Conservation (phyloP, 2,113 vertebrate genomes). For the Burhinus bistriatus region DNA sequence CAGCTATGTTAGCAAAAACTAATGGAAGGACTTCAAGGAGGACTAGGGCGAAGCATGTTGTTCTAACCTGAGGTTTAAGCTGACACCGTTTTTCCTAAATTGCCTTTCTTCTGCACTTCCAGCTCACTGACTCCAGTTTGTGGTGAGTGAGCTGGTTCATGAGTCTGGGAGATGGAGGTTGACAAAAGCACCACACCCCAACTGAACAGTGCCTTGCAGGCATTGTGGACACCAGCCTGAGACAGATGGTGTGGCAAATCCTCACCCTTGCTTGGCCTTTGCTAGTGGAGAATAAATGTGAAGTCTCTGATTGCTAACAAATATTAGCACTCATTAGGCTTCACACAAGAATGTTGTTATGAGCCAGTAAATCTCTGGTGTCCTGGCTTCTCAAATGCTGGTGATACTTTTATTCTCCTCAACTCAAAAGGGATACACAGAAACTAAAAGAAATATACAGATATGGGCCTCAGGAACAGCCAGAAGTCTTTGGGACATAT, state of each 20-base stretch:
- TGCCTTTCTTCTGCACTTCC: background rate
- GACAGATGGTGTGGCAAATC: background rate
- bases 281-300: background rate
- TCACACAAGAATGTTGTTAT: background rate
- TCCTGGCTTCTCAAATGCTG: background rate
- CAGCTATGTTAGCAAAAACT: background rate
- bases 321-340: background rate
- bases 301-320: background rate
- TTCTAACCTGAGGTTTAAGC: background rate
- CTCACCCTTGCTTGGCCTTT: background rate
- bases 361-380: background rate
- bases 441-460: background rate
- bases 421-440: background rate
- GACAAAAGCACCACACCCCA: background rate
- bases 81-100: background rate
- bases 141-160: background rate
- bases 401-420: background rate
- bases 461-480: background rate
- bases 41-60: accelerated
- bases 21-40: background rate
- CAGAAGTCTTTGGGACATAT: background rate
- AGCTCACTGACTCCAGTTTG: background rate
- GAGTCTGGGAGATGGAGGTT: background rate
- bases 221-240: background rate
- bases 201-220: background rate